phyloP scores from a whole-genome alignment of 2,797 vertebrate species.

The Glossophaga mutica region DNA sequence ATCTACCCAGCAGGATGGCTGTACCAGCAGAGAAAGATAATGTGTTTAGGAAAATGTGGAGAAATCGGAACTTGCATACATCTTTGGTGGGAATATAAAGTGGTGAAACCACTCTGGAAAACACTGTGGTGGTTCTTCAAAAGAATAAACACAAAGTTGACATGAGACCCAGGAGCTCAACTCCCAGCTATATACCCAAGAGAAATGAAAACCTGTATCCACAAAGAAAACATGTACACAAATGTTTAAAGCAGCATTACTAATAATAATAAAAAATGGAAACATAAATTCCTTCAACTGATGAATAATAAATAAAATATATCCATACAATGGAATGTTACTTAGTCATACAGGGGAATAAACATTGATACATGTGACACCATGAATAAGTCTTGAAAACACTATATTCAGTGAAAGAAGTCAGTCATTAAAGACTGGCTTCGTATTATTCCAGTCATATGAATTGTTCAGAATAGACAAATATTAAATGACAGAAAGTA shows the following conservation, averaged over 20 bases:
- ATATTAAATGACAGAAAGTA: neutral
- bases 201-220: neutral
- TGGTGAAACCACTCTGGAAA: neutral
- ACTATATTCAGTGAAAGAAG: neutral
- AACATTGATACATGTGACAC: neutral
- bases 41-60: neutral
- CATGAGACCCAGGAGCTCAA: neutral
- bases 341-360: neutral
- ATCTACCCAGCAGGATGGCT: neutral
- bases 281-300: neutral
- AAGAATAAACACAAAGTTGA: neutral
- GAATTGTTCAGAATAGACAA: neutral
- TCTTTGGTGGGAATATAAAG: neutral
- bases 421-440: neutral
- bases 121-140: neutral
- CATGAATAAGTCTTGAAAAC: neutral
- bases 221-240: neutral
- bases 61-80: neutral
- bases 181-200: neutral
- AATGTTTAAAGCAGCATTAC: neutral
- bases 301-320: neutral
- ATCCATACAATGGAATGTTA: neutral
- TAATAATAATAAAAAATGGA: neutral
- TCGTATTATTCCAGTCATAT: neutral
- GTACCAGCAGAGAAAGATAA: neutral